Conservation (phyloP, 2,888 invertebrate species). For the Tetramorium bicarinatum region DNA sequence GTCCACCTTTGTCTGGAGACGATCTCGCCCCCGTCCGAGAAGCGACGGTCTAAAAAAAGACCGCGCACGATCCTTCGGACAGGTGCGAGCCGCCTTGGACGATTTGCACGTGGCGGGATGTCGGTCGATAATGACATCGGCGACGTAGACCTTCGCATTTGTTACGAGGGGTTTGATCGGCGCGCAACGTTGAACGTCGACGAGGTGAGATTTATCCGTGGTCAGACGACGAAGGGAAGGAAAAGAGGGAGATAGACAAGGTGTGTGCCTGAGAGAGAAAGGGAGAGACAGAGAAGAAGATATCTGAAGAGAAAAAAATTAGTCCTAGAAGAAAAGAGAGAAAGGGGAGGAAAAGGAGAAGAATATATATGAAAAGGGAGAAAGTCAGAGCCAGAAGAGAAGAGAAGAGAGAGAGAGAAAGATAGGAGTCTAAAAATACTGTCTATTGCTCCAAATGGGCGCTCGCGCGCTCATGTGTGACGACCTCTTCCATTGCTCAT, state of each 20-base stretch:
- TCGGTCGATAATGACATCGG: conserved; percentile 37
- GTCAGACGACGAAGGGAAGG: conserved; percentile 30
- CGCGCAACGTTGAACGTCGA: conserved; percentile 19
- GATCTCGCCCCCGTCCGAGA: not conserved
- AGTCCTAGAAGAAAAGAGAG: too few relatives aligned
- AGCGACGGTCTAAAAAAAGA: conserved; percentile 24
- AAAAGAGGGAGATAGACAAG: conserved; percentile 20
- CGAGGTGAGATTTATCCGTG: conserved; percentile 58
- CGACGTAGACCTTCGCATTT: conserved; percentile 51
- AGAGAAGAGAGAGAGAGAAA: conserved; percentile 37
- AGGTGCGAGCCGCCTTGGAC: conserved; percentile 25
- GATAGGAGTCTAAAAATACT: conserved; percentile 79
- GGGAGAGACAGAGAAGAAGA: not conserved
- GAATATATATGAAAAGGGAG: conserved; percentile 23
- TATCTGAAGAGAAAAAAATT: too few relatives aligned
- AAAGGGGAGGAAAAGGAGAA: not conserved
- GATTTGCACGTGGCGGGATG: conserved; percentile 36
- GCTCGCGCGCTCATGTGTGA: conserved; percentile 82
- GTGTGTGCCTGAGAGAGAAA: not conserved
- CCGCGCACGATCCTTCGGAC: conserved; percentile 1
- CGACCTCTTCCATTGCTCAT: conserved; percentile 76
- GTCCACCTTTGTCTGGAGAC: not conserved
- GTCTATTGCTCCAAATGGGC: conserved; percentile 81
- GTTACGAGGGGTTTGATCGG: conserved; percentile 33
- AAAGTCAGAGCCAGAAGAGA: not conserved